Conservation (phyloP, 2,888 invertebrate species). For the Nesidiocoris tenuis region DNA sequence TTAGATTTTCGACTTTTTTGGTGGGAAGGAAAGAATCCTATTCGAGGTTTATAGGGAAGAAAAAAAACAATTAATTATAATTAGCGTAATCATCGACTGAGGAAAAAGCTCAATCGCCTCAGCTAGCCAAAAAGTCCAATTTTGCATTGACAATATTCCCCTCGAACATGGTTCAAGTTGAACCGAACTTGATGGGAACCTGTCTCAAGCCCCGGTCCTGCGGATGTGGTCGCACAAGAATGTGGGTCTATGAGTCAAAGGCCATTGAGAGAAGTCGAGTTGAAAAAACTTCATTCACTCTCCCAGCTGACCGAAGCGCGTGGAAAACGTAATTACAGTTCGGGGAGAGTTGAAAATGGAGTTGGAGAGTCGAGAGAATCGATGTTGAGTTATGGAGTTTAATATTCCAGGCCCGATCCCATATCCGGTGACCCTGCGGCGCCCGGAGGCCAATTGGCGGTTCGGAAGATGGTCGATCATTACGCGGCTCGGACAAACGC, state of each 20-base stretch:
- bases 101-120: too few species aligned
- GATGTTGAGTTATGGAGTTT: not conserved
- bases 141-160: too few species aligned
- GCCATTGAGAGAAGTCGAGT: not conserved
- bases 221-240: slow-evolving; percentile 4
- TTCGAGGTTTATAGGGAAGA: too few species aligned
- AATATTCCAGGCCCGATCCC: not conserved
- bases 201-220: not conserved
- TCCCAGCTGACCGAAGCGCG: not conserved
- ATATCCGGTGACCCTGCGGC: not conserved
- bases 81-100: too few species aligned
- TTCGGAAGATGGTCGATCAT: not conserved
- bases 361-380: not conserved
- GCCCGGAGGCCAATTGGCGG: not conserved
- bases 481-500: not conserved
- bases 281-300: not conserved
- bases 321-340: not conserved
- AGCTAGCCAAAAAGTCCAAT: too few species aligned
- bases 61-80: too few species aligned
- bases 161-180: too few species aligned
- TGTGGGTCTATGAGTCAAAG: slow-evolving; percentile 12
- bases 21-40: too few species aligned
- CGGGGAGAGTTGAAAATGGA: not conserved
- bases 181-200: not conserved
- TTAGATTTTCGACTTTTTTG: too few species aligned